Evolutionary conservation across 1,140 invertebrate genomes (phyloP).

Genomic region (Eupristina koningsbergeri): DNA sequence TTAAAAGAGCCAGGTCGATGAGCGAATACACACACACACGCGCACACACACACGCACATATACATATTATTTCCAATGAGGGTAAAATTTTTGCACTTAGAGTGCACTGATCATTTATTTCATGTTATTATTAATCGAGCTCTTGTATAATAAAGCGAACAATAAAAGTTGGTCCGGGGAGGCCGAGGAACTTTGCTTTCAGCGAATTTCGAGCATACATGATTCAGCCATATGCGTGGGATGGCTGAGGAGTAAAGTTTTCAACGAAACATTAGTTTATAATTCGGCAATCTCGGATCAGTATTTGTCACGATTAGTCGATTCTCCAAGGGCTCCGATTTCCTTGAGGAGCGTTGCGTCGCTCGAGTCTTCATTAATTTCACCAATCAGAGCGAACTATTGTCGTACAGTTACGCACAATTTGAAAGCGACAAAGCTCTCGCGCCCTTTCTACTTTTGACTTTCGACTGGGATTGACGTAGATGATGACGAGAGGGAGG

Average conservation of each 20-base stretch:
- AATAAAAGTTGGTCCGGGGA: not conserved
- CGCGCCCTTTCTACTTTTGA: conserved; percentile 46
- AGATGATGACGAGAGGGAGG: conserved; percentile 13
- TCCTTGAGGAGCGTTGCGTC: conserved; percentile 44
- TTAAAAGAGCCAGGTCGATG: too few species aligned
- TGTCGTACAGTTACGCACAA: conserved; percentile 68
- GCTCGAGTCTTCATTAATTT: conserved; percentile 71
- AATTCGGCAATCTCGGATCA: conserved; percentile 72
- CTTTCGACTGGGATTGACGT: conserved; percentile 58
- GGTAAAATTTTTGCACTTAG: too few species aligned
- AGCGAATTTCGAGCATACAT: conserved; percentile 18
- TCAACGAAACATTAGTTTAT: conserved; percentile 71
- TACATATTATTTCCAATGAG: too few species aligned
- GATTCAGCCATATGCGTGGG: conserved; percentile 36
- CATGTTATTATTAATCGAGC: not conserved
- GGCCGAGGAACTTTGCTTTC: not conserved
- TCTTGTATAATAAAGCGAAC: not conserved
- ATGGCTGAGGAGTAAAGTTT: conserved; percentile 61
- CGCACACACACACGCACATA: too few species aligned
- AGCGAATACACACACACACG: too few species aligned
- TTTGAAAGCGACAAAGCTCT: conserved; percentile 66
- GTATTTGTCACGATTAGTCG: conserved; percentile 73
- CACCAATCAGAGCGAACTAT: conserved; percentile 66
- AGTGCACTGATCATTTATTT: not conserved
- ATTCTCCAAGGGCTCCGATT: conserved; percentile 55